Conservation (phyloP, 64 coral and sea anemone genomes). For the Montipora efflorescens region DNA sequence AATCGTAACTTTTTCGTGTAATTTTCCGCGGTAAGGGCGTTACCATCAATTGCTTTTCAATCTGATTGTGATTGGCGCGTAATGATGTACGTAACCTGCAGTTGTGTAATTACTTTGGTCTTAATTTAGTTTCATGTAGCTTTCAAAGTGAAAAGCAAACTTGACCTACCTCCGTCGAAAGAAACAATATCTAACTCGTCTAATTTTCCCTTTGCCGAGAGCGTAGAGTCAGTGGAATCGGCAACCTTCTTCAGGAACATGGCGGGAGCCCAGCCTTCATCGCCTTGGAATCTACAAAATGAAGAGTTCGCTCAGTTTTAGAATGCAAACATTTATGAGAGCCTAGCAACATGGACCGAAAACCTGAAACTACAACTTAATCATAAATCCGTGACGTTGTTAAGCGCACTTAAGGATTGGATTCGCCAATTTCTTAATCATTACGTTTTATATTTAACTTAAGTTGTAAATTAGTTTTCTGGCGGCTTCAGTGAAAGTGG, state of each 20-base stretch:
- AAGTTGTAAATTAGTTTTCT: no score
- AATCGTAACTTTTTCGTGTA: no score
- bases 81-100: neutral
- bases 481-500: no score
- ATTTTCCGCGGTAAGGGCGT: no score
- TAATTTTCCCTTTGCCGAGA: neutral
- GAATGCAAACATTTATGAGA: neutral
- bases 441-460: no score
- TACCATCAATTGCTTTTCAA: no score
- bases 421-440: no score
- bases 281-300: constrained; percentile 49
- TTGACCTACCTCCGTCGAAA: neutral
- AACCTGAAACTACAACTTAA: neutral
- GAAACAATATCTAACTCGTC: neutral
- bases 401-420: no score
- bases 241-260: constrained; percentile 48
- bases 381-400: no score
- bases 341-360: neutral
- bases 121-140: neutral
- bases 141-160: neutral
- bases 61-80: neutral
- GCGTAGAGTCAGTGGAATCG: neutral
- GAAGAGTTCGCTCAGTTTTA: neutral
- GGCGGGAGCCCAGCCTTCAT: constrained; percentile 71
- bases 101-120: neutral